Evolutionary conservation across 2,888 invertebrate species (phyloP).

Genomic region (Drosophila maculinotata): DNA sequence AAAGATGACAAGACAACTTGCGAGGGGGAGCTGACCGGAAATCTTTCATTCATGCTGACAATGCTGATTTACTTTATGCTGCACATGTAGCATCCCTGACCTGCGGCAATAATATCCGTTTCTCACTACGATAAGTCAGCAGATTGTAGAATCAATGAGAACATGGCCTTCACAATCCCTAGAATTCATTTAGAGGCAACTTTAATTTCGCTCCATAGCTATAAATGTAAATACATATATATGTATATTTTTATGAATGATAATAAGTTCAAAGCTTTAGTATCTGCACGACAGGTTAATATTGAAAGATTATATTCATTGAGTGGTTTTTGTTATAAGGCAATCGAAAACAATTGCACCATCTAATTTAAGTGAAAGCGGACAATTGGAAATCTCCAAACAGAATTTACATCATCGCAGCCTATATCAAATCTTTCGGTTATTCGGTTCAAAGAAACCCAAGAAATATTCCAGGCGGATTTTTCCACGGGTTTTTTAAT

Average conservation of each 20-base stretch:
- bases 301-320: no score
- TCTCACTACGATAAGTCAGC: slow-evolving; percentile 8
- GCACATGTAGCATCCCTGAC: slow-evolving; percentile 16
- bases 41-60: slow-evolving; percentile 4
- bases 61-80: slow-evolving; percentile 11
- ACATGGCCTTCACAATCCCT: neutral
- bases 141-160: slow-evolving; percentile 3
- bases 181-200: neutral
- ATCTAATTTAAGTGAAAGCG: no score
- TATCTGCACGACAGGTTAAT: no score
- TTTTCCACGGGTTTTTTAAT: no score
- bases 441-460: neutral
- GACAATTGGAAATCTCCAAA: no score
- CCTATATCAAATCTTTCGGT: neutral
- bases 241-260: neutral
- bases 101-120: slow-evolving; percentile 11
- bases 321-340: neutral
- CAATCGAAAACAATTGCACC: no score
- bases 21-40: neutral
- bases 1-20: neutral
- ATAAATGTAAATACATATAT: no score
- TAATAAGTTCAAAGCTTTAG: neutral
- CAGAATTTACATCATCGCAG: neutral
- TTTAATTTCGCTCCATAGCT: no score
- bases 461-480: neutral